These are phyloP conservation scores for Graphium colonna DNA, from an alignment of 2,888 invertebrate genomes.

Conservation along the genomic window DNA sequence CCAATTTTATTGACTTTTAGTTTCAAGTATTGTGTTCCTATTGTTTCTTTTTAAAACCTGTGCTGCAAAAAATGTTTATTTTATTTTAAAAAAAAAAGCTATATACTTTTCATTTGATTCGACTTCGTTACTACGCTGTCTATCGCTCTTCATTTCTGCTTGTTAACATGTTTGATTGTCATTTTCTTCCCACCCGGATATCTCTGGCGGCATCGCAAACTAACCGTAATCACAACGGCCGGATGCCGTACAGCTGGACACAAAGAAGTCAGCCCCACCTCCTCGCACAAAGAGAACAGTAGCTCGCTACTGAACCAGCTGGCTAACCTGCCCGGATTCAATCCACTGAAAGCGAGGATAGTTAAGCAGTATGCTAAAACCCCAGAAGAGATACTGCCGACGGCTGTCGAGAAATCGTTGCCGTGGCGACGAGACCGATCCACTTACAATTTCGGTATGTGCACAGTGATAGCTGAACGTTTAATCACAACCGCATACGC, in stretches of 20 bases:
- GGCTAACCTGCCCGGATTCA: constrained; percentile 84
- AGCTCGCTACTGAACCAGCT: constrained; percentile 85
- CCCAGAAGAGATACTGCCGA: constrained; percentile 83
- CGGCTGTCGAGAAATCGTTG: constrained; percentile 89
- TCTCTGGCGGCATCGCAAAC: constrained; percentile 73
- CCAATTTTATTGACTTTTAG: not conserved
- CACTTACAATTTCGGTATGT: constrained; percentile 86
- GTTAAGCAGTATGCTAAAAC: constrained; percentile 84
- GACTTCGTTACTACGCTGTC: constrained; percentile 6
- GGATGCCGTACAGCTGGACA: constrained; percentile 67
- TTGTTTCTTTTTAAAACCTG: not conserved
- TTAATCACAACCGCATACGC: constrained; percentile 44
- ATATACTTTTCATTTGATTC: not conserved
- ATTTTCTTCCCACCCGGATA: constrained; percentile 78
- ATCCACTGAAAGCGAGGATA: constrained; percentile 84
- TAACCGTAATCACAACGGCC: constrained; percentile 52
- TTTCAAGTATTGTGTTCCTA: too few relatives aligned
- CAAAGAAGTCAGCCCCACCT: constrained; percentile 77
- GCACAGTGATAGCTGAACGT: constrained; percentile 47
- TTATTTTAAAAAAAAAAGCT: not conserved
- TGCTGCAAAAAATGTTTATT: constrained; percentile 3
- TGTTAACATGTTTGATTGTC: constrained; percentile 67
- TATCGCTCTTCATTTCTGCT: constrained; percentile 54
- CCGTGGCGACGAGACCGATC: constrained; percentile 91
- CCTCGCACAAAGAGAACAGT: constrained; percentile 83